phyloP scores from a whole-genome alignment of 2,797 vertebrate species.

The Rhinella marina region DNA sequence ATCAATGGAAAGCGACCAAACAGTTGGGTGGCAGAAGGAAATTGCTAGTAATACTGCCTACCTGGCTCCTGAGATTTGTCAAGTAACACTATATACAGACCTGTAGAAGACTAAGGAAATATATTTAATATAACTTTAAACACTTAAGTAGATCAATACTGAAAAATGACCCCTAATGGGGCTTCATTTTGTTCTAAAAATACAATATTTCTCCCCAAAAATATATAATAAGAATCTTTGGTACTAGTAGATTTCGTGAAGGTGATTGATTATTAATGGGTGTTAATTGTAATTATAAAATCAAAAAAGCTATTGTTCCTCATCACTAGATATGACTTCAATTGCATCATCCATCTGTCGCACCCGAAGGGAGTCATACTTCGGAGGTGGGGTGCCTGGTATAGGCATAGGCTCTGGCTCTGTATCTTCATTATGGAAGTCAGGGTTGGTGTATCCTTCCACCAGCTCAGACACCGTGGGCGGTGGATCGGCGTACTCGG shows the following conservation, averaged over 20 bases:
- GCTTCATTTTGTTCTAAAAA: background rate
- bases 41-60: background rate
- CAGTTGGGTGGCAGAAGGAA: background rate
- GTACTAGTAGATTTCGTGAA: background rate
- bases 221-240: background rate
- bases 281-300: background rate
- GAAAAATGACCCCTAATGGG: background rate
- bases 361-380: slow-evolving; percentile 76
- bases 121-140: background rate
- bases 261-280: slow-evolving; percentile 1
- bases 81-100: too few relatives aligned
- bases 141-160: background rate
- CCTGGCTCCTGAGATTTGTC: background rate
- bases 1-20: background rate
- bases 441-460: slow-evolving; percentile 76
- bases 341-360: slow-evolving; percentile 6
- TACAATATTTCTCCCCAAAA: background rate
- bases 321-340: slow-evolving; percentile 55
- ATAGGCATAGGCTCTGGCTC: slow-evolving; percentile 56
- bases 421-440: slow-evolving; percentile 66
- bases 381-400: slow-evolving; percentile 78
- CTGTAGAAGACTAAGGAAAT: background rate
- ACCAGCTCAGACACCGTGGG: slow-evolving; percentile 74
- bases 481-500: background rate
- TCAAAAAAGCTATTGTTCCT: slow-evolving; percentile 42